These are phyloP conservation scores for Promerops cafer DNA, from an alignment of 2,113 vertebrate genomes.

Conservation along the genomic window DNA sequence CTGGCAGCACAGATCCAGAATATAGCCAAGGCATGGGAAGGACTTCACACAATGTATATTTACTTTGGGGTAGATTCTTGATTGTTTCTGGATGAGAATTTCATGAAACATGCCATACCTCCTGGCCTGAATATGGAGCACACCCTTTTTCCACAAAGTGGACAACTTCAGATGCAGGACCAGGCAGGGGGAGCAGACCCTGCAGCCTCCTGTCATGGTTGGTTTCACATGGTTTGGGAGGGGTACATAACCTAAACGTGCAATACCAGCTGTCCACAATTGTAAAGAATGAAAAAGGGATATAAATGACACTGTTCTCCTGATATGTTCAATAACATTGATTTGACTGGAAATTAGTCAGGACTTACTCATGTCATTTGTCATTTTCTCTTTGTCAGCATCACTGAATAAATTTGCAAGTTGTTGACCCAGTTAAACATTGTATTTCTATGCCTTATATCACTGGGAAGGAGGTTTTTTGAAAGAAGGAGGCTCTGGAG, in stretches of 20 bases:
- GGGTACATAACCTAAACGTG: background rate
- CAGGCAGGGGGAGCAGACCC: background rate
- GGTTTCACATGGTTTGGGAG: background rate
- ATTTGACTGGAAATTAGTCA: slow-evolving; percentile 25
- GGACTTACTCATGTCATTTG: background rate
- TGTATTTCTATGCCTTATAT: background rate
- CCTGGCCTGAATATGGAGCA: background rate
- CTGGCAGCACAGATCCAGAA: background rate
- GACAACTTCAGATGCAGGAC: background rate
- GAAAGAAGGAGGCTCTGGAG: background rate
- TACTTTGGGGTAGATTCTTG: background rate
- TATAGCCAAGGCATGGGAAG: background rate
- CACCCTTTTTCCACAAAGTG: background rate
- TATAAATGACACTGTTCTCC: background rate
- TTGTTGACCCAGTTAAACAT: background rate
- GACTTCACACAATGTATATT: background rate
- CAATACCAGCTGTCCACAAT: background rate
- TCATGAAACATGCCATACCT: background rate
- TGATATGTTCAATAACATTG: background rate
- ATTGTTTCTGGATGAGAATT: background rate
- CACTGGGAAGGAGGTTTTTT: background rate
- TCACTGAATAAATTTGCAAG: slow-evolving; percentile 3
- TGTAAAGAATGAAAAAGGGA: background rate
- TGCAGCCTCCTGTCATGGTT: background rate
- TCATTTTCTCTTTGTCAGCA: background rate